Conservation (phyloP, 2,888 invertebrate genomes). For the Lysandra bellargus region DNA sequence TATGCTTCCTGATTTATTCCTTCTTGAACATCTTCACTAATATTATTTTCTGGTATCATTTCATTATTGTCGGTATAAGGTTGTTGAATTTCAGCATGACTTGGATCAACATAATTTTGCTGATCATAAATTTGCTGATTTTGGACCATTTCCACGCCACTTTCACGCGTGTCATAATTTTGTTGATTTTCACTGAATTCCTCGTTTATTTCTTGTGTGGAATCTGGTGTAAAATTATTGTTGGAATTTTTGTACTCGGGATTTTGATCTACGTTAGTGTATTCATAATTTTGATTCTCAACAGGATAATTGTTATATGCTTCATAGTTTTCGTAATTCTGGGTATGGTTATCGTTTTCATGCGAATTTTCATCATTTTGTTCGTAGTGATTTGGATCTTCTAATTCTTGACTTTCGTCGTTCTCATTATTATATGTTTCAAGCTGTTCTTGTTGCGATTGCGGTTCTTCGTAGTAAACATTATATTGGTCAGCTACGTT, state of each 20-base stretch:
- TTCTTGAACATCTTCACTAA: not conserved
- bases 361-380: slow-evolving; percentile 48
- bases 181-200: slow-evolving; percentile 35
- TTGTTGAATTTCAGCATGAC: slow-evolving; percentile 9
- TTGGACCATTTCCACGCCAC: slow-evolving; percentile 39
- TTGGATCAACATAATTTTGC: not conserved
- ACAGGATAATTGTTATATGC: slow-evolving; percentile 30
- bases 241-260: slow-evolving; percentile 18
- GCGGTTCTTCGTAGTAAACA: slow-evolving; percentile 53
- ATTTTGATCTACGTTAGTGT: slow-evolving; percentile 34
- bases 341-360: slow-evolving; percentile 36
- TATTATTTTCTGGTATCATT: not conserved
- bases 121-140: slow-evolving; percentile 42
- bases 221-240: not conserved
- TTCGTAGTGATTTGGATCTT: slow-evolving; percentile 55
- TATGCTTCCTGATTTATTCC: slow-evolving; percentile 13
- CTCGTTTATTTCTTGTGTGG: not conserved
- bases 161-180: slow-evolving; percentile 40
- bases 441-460: slow-evolving; percentile 44
- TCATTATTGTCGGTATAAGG: not conserved
- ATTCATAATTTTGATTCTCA: slow-evolving; percentile 36
- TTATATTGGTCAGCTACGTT: slow-evolving; percentile 51
- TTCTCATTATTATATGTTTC: slow-evolving; percentile 50
- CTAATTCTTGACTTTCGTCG: slow-evolving; percentile 57
- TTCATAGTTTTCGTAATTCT: slow-evolving; percentile 28